These are phyloP conservation scores for Arvicanthis niloticus DNA, from an alignment of 2,113 vertebrate species.

Conservation along the genomic window DNA sequence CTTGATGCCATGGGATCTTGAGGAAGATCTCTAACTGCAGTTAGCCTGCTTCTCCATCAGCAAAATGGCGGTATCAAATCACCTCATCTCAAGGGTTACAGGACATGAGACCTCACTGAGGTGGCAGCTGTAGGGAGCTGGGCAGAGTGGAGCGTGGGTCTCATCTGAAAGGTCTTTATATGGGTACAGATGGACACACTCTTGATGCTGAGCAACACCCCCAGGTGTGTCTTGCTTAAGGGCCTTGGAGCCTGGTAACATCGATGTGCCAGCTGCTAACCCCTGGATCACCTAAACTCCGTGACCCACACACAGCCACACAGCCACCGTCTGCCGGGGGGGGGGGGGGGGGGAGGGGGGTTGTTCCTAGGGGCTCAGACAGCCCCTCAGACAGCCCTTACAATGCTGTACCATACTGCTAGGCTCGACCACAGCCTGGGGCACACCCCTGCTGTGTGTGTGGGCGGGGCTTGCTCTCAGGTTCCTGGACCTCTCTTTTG, in stretches of 20 bases:
- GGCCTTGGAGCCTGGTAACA: neutral
- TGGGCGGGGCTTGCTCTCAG: neutral
- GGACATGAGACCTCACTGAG: neutral
- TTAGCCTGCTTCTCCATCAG: neutral
- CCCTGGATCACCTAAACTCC: neutral
- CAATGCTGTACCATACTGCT: neutral
- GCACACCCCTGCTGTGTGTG: fast-evolving
- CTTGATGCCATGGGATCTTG: neutral
- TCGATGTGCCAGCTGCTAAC: neutral
- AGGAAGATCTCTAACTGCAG: neutral
- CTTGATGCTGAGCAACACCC: too few relatives aligned
- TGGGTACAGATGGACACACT: fast-evolving
- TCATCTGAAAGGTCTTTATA: neutral
- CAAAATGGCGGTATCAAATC: neutral
- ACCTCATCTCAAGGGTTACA: neutral
- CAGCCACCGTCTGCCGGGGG: fast-evolving
- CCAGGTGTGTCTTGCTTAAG: too few relatives aligned
- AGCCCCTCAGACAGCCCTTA: neutral
- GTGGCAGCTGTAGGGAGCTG: fast-evolving
- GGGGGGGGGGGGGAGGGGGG: too few relatives aligned
- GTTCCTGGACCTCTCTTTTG: neutral
- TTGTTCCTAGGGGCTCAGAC: neutral
- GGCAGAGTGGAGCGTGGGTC: neutral
- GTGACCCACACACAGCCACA: fast-evolving
- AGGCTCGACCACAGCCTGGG: too few relatives aligned